A percentile compares a stretch with the other conserved stretches of the same genome.
Conservation (phyloP, 2,888 invertebrate species). For the Iphiclides podalirius region DNA sequence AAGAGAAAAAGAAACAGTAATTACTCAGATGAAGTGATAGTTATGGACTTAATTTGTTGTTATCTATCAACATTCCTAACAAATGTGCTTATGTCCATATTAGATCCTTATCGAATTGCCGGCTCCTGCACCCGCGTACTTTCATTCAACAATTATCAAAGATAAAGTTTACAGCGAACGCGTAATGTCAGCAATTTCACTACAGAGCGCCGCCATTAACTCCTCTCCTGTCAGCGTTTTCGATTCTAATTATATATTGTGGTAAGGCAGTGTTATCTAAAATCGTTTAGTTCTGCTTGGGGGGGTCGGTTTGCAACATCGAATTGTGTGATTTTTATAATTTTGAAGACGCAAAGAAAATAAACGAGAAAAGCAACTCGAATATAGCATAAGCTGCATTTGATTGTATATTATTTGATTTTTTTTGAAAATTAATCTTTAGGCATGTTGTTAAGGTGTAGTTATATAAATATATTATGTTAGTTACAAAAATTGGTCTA, state of each 20-base stretch:
- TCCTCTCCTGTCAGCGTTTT: slow-evolving; percentile 9
- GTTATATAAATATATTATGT: no score
- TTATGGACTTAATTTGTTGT: slow-evolving; percentile 13
- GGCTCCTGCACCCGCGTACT: slow-evolving; percentile 5
- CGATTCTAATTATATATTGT: slow-evolving; percentile 19
- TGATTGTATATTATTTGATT: no score
- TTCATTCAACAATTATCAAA: no score
- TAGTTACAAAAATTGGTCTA: no score
- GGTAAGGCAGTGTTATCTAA: slow-evolving; percentile 20
- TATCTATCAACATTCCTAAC: slow-evolving; percentile 12
- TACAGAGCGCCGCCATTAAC: slow-evolving; percentile 10
- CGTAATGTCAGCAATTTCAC: slow-evolving; percentile 22
- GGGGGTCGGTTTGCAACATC: slow-evolving; percentile 23
- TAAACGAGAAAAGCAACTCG: background rate
- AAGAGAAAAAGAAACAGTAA: slow-evolving; percentile 3
- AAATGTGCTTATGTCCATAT: slow-evolving; percentile 3
- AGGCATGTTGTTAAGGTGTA: no score
- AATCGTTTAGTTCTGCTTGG: slow-evolving; percentile 17
- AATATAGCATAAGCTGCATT: no score
- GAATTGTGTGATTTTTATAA: slow-evolving; percentile 3
- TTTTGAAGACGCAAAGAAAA: background rate
- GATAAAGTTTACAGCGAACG: no score
- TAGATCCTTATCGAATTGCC: slow-evolving; percentile 16
- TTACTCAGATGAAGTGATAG: slow-evolving; percentile 10
- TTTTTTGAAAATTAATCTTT: no score